phyloP scores from a whole-genome alignment of 2,797 vertebrate genomes.

The Urocyon cinereoargenteus region DNA sequence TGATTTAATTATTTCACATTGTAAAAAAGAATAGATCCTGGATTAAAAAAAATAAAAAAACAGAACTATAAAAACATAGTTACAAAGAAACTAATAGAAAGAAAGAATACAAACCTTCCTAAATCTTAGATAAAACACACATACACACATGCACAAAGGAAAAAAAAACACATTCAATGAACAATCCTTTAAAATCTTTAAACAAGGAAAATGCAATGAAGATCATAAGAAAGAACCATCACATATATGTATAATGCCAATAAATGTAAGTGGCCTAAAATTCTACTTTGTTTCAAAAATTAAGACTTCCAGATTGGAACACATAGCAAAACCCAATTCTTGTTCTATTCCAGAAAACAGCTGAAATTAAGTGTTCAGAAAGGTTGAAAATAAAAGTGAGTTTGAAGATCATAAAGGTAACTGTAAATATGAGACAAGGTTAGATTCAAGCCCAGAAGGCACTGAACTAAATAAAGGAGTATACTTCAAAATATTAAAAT shows the following conservation, averaged over 20 bases:
- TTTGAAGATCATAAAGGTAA: background rate
- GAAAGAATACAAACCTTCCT: background rate
- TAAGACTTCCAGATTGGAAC: constrained; percentile 2
- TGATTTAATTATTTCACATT: constrained; percentile 7
- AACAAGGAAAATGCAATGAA: constrained; percentile 1
- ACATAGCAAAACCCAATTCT: constrained; percentile 9
- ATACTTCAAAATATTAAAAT: background rate
- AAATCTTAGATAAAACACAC: constrained; percentile 2
- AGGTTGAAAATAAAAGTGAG: constrained; percentile 5
- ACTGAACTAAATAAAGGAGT: background rate
- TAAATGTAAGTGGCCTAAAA: constrained; percentile 41
- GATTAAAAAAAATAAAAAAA: background rate
- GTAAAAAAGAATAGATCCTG: background rate
- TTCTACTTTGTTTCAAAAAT: background rate
- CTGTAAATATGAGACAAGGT: background rate
- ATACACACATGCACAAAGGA: background rate
- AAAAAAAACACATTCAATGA: background rate
- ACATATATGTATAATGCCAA: background rate
- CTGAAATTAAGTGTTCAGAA: constrained; percentile 25
- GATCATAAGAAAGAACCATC: background rate
- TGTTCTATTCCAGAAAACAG: background rate
- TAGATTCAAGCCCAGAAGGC: background rate
- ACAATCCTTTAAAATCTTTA: constrained; percentile 2
- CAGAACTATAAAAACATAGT: background rate
- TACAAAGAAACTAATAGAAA: background rate